These are phyloP conservation scores for Drosophila orosa DNA, from an alignment of 1,140 invertebrate species.

Conservation along the genomic window DNA sequence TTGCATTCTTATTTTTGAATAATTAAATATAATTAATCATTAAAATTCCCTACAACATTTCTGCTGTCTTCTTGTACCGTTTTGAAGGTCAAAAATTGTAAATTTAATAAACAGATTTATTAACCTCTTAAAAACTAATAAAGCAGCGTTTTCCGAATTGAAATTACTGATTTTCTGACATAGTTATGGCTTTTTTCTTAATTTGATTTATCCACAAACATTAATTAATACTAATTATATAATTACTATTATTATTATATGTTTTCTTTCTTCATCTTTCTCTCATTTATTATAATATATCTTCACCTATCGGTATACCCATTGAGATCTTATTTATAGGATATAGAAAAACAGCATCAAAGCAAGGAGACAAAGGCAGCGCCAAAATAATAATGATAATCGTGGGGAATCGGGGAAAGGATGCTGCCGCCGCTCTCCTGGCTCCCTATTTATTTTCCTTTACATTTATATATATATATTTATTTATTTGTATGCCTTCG, in stretches of 20 bases:
- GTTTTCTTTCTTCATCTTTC: neutral
- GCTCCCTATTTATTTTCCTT: conserved; percentile 33
- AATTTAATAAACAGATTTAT: too few relatives aligned
- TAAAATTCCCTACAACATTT: too few relatives aligned
- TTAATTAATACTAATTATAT: neutral
- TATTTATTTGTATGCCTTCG: conserved; percentile 55
- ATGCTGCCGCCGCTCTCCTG: neutral
- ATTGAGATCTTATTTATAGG: neutral
- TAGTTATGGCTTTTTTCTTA: neutral
- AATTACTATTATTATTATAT: too few relatives aligned
- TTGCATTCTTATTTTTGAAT: too few relatives aligned
- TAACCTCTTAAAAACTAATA: too few relatives aligned
- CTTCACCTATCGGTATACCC: neutral
- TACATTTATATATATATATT: conserved; percentile 35
- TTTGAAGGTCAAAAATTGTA: too few relatives aligned
- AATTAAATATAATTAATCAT: too few relatives aligned
- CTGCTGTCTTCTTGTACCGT: too few relatives aligned
- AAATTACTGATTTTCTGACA: too few relatives aligned
- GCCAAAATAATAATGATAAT: conserved; percentile 70
- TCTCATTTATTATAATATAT: neutral
- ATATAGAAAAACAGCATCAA: conserved; percentile 12
- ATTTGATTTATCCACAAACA: too few relatives aligned
- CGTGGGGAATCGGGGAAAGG: conserved; percentile 10
- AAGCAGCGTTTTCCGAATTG: too few relatives aligned
- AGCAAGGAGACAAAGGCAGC: conserved; percentile 44